Evolutionary conservation across 2,888 invertebrate genomes (phyloP).

Genomic region (Nomada fabriciana): DNA sequence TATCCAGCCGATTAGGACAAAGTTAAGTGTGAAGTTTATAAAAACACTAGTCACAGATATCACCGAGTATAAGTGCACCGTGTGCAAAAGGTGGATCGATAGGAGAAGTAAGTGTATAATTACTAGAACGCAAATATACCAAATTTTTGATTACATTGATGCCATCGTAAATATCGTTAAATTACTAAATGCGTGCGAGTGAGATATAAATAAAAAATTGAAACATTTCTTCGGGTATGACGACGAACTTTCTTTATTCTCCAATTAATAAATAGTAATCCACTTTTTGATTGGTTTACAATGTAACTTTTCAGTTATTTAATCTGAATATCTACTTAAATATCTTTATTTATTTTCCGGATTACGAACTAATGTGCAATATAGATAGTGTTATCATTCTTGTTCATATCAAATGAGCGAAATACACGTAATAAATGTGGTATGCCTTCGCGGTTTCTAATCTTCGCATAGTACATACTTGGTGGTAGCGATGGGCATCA

Average conservation of each 20-base stretch:
- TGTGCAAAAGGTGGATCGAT: too few relatives aligned
- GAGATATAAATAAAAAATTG: neutral
- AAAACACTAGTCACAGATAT: too few relatives aligned
- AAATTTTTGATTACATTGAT: neutral
- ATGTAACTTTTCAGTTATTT: constrained; percentile 4
- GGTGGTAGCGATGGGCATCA: too few relatives aligned
- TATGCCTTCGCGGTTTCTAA: constrained; percentile 31
- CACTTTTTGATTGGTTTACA: constrained; percentile 12
- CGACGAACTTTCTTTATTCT: neutral
- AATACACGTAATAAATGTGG: constrained; percentile 15
- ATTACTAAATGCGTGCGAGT: neutral
- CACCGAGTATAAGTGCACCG: too few relatives aligned
- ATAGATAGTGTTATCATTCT: constrained; percentile 2
- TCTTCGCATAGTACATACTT: constrained; percentile 34
- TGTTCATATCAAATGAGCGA: neutral
- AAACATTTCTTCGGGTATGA: neutral
- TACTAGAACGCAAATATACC: neutral
- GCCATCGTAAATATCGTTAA: neutral
- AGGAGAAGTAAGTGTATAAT: neutral
- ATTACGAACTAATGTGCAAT: neutral
- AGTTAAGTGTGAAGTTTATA: too few relatives aligned
- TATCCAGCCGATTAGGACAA: too few relatives aligned
- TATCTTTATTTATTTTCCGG: constrained; percentile 4
- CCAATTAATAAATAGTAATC: neutral
- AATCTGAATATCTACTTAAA: constrained; percentile 7